Evolutionary conservation across 1,140 invertebrate species (phyloP).

Genomic region (Chymomyza costata): DNA sequence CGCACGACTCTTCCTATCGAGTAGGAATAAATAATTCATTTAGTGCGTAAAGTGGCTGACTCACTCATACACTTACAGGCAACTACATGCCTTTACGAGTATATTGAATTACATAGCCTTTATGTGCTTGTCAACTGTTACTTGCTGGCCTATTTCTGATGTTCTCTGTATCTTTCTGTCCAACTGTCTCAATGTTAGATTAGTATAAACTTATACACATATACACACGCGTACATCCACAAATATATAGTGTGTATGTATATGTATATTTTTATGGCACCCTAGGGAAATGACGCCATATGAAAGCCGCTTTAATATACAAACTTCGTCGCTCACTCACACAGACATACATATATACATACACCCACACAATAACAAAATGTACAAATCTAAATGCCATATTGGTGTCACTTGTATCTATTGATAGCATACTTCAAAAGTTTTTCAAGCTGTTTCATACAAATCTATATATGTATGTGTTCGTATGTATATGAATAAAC

Average conservation of each 20-base stretch:
- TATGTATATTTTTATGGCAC: constrained; percentile 46
- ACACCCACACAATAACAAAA: constrained; percentile 22
- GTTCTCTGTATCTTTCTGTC: constrained; percentile 11
- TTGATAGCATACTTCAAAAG: constrained; percentile 42
- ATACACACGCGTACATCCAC: no score
- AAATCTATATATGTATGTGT: no score
- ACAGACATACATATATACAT: constrained; percentile 6
- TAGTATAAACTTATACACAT: no score
- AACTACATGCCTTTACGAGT: constrained; percentile 5
- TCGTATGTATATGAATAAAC: constrained; percentile 6
- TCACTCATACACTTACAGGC: background rate
- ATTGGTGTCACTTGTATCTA: constrained; percentile 50
- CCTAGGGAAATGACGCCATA: constrained; percentile 59
- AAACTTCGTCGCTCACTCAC: constrained; percentile 46
- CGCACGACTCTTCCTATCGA: constrained; percentile 25
- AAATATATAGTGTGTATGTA: constrained; percentile 2
- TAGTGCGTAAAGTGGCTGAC: constrained; percentile 38
- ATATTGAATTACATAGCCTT: constrained; percentile 41
- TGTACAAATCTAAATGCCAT: constrained; percentile 51
- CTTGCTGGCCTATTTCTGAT: constrained; percentile 30
- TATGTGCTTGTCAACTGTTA: constrained; percentile 13
- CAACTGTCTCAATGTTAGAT: no score
- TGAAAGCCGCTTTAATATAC: constrained; percentile 62
- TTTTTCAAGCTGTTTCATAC: constrained; percentile 29
- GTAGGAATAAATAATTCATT: constrained; percentile 60